Conservation (phyloP, 2,113 vertebrate genomes). For the Trematomus loennbergii region DNA sequence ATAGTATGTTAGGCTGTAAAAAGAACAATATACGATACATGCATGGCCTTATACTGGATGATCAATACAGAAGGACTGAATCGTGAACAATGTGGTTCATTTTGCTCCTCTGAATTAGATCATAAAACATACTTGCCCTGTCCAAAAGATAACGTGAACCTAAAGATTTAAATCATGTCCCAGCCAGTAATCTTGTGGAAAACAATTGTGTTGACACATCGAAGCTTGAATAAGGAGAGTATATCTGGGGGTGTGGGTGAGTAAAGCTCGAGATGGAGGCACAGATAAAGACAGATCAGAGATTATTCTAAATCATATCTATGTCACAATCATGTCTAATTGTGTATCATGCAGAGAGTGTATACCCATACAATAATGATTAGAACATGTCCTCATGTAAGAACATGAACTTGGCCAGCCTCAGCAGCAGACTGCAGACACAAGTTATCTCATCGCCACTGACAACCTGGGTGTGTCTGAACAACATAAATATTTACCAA, state of each 20-base stretch:
- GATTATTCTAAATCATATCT: slow-evolving; percentile 3
- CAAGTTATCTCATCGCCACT: slow-evolving; percentile 78
- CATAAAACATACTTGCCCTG: slow-evolving; percentile 37
- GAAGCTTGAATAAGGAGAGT: slow-evolving; percentile 11
- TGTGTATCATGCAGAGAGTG: neutral
- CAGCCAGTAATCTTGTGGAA: slow-evolving; percentile 24
- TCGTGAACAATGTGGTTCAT: slow-evolving; percentile 56
- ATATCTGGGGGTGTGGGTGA: slow-evolving; percentile 51
- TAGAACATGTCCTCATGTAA: slow-evolving; percentile 2
- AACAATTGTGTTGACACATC: slow-evolving; percentile 14
- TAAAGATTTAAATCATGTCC: slow-evolving; percentile 37
- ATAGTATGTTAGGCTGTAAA: neutral
- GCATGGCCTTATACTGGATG: slow-evolving; percentile 32
- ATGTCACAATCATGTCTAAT: neutral
- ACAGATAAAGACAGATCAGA: slow-evolving; percentile 7
- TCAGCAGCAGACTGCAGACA: slow-evolving; percentile 59
- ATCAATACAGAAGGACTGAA: slow-evolving; percentile 48
- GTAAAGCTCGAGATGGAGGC: slow-evolving; percentile 21
- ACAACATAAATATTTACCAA: slow-evolving; percentile 56
- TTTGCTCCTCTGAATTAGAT: slow-evolving; percentile 27
- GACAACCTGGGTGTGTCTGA: slow-evolving; percentile 84
- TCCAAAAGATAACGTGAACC: slow-evolving; percentile 11
- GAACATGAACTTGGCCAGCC: slow-evolving; percentile 32
- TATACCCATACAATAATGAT: neutral
- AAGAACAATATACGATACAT: slow-evolving; percentile 20